These are phyloP conservation scores for Trichomycterus rosablanca DNA, from an alignment of 2,113 vertebrate species.

Conservation along the genomic window DNA sequence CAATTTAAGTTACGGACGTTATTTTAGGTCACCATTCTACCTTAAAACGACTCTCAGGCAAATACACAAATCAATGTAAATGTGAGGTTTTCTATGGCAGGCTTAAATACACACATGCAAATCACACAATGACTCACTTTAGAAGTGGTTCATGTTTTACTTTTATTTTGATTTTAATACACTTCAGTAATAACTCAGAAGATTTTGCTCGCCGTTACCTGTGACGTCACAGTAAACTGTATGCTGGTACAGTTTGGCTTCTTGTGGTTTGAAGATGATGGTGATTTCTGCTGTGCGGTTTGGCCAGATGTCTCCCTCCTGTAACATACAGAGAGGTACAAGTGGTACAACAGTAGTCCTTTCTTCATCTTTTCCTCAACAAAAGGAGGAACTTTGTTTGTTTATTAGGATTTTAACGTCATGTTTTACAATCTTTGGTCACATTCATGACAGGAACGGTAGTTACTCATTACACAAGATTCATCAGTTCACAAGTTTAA, in stretches of 20 bases:
- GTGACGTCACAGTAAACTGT: slow-evolving; percentile 79
- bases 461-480: too few relatives aligned
- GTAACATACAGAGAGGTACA: slow-evolving; percentile 41
- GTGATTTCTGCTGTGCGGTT: slow-evolving; percentile 66
- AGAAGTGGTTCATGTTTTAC: slow-evolving; percentile 28
- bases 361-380: background rate
- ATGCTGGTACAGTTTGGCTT: slow-evolving; percentile 71
- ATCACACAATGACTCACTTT: slow-evolving; percentile 41
- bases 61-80: slow-evolving; percentile 65
- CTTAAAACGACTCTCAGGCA: slow-evolving; percentile 23
- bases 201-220: slow-evolving; percentile 56
- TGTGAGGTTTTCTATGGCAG: slow-evolving; percentile 44
- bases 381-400: background rate
- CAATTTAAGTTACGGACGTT: too few relatives aligned
- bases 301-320: slow-evolving; percentile 82
- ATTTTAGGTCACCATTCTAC: slow-evolving; percentile 6
- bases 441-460: too few relatives aligned
- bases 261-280: slow-evolving; percentile 73
- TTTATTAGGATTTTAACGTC: too few relatives aligned
- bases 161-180: slow-evolving; percentile 4
- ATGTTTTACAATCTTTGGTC: too few relatives aligned
- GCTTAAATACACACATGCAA: slow-evolving; percentile 52
- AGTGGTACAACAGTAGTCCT: background rate
- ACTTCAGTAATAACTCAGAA: background rate
- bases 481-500: too few relatives aligned